These are phyloP conservation scores for Syncerus caffer DNA, from an alignment of 2,797 vertebrate genomes.

Conservation along the genomic window DNA sequence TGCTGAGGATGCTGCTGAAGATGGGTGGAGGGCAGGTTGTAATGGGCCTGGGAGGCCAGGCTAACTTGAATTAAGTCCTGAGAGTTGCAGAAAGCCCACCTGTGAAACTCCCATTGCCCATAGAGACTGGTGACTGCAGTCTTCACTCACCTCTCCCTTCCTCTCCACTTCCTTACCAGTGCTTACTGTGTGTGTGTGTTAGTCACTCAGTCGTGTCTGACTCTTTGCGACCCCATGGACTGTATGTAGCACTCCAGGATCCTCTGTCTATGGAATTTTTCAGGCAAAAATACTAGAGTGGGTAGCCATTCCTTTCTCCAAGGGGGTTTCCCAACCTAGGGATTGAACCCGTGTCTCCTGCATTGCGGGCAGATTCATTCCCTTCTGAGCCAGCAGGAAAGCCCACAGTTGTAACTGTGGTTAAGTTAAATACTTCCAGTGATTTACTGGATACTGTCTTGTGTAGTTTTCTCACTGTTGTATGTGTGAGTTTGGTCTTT, in stretches of 20 bases:
- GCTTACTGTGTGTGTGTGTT: neutral
- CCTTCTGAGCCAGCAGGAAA: neutral
- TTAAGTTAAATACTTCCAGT: neutral
- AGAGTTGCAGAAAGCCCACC: neutral
- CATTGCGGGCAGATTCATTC: neutral
- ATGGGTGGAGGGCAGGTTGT: neutral
- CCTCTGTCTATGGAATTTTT: neutral
- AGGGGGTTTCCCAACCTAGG: neutral
- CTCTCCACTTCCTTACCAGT: accelerated
- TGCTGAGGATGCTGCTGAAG: neutral
- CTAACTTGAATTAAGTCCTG: neutral
- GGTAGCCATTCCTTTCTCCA: neutral
- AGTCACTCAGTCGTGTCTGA: neutral
- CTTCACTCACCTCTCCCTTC: neutral
- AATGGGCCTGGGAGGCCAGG: neutral
- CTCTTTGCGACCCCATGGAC: neutral
- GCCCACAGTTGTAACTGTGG: neutral
- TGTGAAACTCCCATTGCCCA: neutral
- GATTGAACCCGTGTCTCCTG: neutral
- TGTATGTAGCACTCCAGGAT: neutral
- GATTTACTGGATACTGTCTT: neutral
- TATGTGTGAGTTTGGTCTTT: neutral
- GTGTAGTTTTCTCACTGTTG: neutral
- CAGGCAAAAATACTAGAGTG: neutral
- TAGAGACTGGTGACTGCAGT: neutral